Evolutionary conservation across 1,140 invertebrate species (phyloP).

Genomic region (Daktulosphaira vitifoliae): DNA sequence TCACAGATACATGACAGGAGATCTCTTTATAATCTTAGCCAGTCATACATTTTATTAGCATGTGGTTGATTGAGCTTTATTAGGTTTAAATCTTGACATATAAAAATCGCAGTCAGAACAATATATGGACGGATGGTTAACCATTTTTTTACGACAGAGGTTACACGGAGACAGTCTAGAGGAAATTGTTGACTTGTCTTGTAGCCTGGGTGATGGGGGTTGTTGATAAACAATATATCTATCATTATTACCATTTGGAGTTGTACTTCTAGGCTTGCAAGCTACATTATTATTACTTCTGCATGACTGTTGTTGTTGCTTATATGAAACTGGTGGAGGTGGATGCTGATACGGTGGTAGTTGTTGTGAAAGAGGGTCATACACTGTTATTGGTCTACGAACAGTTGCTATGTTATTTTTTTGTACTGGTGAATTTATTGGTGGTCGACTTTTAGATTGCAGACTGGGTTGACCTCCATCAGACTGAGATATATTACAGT

Average conservation of each 20-base stretch:
- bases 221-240: constrained; percentile 44
- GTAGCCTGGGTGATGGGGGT: constrained; percentile 41
- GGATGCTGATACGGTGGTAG: constrained; percentile 35
- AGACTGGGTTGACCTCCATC: neutral
- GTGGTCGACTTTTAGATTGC: neutral
- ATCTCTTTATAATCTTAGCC: too few relatives aligned
- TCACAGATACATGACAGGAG: too few relatives aligned
- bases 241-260: constrained; percentile 4
- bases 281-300: constrained; percentile 38
- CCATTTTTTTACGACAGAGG: constrained; percentile 72
- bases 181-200: constrained; percentile 23
- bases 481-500: neutral
- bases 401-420: neutral
- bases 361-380: constrained; percentile 34
- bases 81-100: constrained; percentile 73
- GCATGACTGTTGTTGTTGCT: constrained; percentile 8
- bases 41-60: neutral
- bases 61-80: constrained; percentile 40
- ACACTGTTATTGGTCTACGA: constrained; percentile 4
- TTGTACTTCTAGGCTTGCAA: constrained; percentile 32
- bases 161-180: constrained; percentile 52
- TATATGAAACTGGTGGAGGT: constrained; percentile 4
- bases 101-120: constrained; percentile 86
- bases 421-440: neutral
- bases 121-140: constrained; percentile 64